phyloP scores from a whole-genome alignment of 1,140 invertebrate genomes.

The Macrocentrus cingulum region DNA sequence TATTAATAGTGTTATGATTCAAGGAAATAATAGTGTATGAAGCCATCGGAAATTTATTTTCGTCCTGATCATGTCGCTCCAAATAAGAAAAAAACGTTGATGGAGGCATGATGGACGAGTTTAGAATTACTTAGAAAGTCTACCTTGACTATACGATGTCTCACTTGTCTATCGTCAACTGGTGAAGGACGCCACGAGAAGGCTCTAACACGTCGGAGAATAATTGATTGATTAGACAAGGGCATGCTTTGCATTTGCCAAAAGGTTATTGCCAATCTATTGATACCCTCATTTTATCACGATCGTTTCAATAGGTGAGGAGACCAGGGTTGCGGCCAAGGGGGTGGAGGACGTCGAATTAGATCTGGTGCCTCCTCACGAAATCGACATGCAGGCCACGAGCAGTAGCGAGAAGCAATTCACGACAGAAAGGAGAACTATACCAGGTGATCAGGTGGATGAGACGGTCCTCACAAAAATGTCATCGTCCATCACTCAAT shows the following conservation, averaged over 20 bases:
- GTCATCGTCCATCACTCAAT: slow-evolving; percentile 53
- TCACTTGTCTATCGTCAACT: slow-evolving; percentile 8
- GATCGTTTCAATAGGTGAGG: slow-evolving; percentile 35
- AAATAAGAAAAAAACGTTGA: neutral
- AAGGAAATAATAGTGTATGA: slow-evolving; percentile 37
- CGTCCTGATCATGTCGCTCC: neutral
- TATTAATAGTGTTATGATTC: slow-evolving; percentile 49
- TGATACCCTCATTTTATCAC: slow-evolving; percentile 51
- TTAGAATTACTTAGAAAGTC: neutral
- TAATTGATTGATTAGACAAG: slow-evolving; percentile 20
- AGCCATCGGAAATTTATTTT: slow-evolving; percentile 10
- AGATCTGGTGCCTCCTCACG: slow-evolving; percentile 32
- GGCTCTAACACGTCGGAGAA: neutral
- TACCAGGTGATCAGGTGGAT: slow-evolving; percentile 35
- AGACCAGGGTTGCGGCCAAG: slow-evolving; percentile 32
- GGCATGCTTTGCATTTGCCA: slow-evolving; percentile 26
- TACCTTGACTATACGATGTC: neutral
- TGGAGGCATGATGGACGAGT: too few species aligned
- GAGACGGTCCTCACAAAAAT: slow-evolving; percentile 48
- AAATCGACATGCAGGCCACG: slow-evolving; percentile 51
- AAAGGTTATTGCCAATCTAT: slow-evolving; percentile 38
- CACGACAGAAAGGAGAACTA: slow-evolving; percentile 44
- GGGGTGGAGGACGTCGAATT: slow-evolving; percentile 22
- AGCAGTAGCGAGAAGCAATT: slow-evolving; percentile 55
- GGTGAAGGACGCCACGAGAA: slow-evolving; percentile 11